Conservation (phyloP, 2,888 invertebrate genomes). For the Mesorhabditis belari region DNA sequence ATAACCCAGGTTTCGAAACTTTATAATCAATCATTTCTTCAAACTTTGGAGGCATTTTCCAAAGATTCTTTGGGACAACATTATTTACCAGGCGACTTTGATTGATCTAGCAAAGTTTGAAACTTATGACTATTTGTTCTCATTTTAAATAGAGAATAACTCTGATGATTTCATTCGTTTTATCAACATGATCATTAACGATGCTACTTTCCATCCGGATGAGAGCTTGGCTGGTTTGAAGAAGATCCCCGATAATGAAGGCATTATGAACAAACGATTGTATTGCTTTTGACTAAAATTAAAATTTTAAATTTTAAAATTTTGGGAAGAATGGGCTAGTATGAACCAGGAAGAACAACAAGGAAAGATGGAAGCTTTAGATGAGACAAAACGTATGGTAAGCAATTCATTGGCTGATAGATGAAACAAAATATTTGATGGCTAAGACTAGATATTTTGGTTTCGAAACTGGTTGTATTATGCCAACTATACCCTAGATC, state of each 20-base stretch:
- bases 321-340: slow-evolving; percentile 46
- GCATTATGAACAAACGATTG: slow-evolving; percentile 68
- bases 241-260: slow-evolving; percentile 68
- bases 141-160: too few species aligned
- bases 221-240: slow-evolving; percentile 84
- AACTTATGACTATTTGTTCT: too few species aligned
- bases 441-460: slow-evolving; percentile 14
- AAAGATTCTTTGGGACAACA: slow-evolving; percentile 84
- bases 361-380: slow-evolving; percentile 23
- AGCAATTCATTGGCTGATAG: slow-evolving; percentile 33
- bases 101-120: slow-evolving; percentile 73
- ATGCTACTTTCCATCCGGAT: slow-evolving; percentile 88
- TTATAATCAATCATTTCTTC: background rate
- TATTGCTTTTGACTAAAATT: too few species aligned
- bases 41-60: slow-evolving; percentile 61
- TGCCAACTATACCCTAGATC: slow-evolving; percentile 87
- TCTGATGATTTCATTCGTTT: slow-evolving; percentile 72
- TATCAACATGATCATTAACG: slow-evolving; percentile 90
- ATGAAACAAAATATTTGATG: slow-evolving; percentile 70
- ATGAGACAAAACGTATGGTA: slow-evolving; percentile 54
- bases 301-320: too few species aligned
- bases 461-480: slow-evolving; percentile 39
- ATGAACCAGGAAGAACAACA: slow-evolving; percentile 30
- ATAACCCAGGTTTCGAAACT: slow-evolving; percentile 76
- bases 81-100: slow-evolving; percentile 76